phyloP scores from a whole-genome alignment of 2,888 invertebrate species.

The Dasypolia templi region DNA sequence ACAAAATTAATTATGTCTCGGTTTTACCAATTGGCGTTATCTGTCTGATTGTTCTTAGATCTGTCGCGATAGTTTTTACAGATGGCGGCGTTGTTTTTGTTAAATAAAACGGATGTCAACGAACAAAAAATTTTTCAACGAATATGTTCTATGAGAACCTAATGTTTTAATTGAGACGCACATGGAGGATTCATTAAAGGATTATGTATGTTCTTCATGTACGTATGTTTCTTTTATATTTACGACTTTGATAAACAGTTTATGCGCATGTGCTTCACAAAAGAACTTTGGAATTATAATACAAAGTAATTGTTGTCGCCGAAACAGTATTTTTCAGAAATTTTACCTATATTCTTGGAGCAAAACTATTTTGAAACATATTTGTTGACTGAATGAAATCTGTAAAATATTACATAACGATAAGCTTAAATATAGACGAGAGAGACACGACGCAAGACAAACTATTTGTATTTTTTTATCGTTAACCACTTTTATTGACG shows the following conservation, averaged over 20 bases:
- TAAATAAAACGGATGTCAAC: constrained; percentile 49
- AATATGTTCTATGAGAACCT: constrained; percentile 50
- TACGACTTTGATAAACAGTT: constrained; percentile 6
- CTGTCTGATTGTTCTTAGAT: constrained; percentile 55
- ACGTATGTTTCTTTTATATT: constrained; percentile 16
- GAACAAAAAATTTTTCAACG: constrained; percentile 39
- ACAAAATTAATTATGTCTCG: constrained; percentile 34
- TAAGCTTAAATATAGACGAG: not conserved
- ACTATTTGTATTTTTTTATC: constrained; percentile 51
- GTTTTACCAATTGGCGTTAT: constrained; percentile 59
- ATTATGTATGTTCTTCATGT: constrained; percentile 10
- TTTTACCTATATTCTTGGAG: too few species aligned
- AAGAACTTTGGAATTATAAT: not conserved
- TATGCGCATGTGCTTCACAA: constrained; percentile 9
- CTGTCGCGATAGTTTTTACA: constrained; percentile 48
- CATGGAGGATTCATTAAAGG: constrained; percentile 43
- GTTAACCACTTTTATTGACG: constrained; percentile 34
- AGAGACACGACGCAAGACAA: not conserved
- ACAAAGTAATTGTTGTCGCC: not conserved
- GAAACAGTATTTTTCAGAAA: not conserved
- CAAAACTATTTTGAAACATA: too few species aligned
- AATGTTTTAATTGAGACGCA: constrained; percentile 47
- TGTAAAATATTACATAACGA: constrained; percentile 5
- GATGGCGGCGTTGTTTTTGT: constrained; percentile 34
- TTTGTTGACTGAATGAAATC: too few species aligned